Conservation (phyloP, 1,140 invertebrate species). For the Sipha flava region DNA sequence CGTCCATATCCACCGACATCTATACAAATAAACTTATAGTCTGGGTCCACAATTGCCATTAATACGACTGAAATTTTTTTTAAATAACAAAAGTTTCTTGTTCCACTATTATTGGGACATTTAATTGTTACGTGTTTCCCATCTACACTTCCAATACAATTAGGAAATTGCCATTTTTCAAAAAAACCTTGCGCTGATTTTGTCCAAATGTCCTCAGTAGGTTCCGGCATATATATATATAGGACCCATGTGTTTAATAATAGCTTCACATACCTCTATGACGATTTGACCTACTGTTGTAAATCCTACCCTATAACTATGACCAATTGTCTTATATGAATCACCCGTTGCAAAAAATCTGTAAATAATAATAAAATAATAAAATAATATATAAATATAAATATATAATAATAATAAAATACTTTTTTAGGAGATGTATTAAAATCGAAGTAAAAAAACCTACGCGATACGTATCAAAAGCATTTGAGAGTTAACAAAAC, state of each 20-base stretch:
- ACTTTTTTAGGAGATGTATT: background rate
- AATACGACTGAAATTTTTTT: conserved; percentile 34
- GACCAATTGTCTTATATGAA: conserved; percentile 32
- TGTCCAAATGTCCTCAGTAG: conserved; percentile 27
- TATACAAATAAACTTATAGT: conserved; percentile 45
- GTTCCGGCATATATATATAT: conserved; percentile 32
- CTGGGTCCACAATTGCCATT: conserved; percentile 46
- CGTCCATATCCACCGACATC: conserved; percentile 46
- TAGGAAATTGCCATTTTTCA: conserved; percentile 39
- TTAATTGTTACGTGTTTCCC: conserved; percentile 32
- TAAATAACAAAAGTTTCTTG: background rate
- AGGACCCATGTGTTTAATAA: conserved; percentile 24
- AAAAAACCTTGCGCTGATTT: background rate
- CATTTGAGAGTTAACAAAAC: background rate
- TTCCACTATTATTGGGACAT: background rate
- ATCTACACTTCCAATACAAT: conserved; percentile 43
- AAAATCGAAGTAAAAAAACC: background rate
- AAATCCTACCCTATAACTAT: conserved; percentile 35
- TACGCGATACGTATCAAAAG: background rate
- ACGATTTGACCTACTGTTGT: conserved; percentile 33
- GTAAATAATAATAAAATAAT: background rate
- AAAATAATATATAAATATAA: no score
- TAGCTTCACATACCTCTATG: conserved; percentile 34
- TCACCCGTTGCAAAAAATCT: conserved; percentile 4
- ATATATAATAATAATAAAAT: background rate